Evolutionary conservation across 1,140 invertebrate species (phyloP).

Genomic region (Drosophila guanche): DNA sequence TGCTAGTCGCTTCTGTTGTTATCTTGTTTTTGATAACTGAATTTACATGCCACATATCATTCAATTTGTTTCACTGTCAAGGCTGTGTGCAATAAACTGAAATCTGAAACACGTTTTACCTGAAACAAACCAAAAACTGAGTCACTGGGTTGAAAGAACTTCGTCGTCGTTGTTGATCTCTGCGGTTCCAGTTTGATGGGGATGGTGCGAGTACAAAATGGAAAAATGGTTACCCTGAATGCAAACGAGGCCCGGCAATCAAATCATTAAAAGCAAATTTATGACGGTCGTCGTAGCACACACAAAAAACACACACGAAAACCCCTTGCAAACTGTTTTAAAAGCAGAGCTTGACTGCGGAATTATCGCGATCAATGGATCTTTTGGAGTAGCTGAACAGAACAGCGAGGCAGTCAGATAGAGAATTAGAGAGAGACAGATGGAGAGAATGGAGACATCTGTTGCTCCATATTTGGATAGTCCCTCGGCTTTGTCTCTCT

Average conservation of each 20-base stretch:
- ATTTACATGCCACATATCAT: constrained; percentile 42
- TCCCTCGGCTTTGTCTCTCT: neutral
- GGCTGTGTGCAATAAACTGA: constrained; percentile 27
- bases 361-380: constrained; percentile 36
- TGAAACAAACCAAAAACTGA: constrained; percentile 44
- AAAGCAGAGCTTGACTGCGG: constrained; percentile 26
- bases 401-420: too few species aligned
- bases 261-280: constrained; percentile 42
- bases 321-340: constrained; percentile 37
- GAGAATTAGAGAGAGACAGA: neutral
- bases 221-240: neutral
- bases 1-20: constrained; percentile 6
- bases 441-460: neutral
- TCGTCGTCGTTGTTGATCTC: neutral
- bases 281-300: constrained; percentile 24
- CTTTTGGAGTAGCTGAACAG: constrained; percentile 4
- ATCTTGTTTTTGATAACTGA: constrained; percentile 27
- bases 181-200: constrained; percentile 6
- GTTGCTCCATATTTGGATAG: constrained; percentile 42
- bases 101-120: constrained; percentile 52
- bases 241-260: constrained; percentile 20
- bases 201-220: constrained; percentile 36
- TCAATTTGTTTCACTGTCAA: constrained; percentile 53
- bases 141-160: constrained; percentile 61
- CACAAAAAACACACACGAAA: neutral